Evolutionary conservation across 2,113 vertebrate species (phyloP).

Genomic region (Cranoglanis bouderius): DNA sequence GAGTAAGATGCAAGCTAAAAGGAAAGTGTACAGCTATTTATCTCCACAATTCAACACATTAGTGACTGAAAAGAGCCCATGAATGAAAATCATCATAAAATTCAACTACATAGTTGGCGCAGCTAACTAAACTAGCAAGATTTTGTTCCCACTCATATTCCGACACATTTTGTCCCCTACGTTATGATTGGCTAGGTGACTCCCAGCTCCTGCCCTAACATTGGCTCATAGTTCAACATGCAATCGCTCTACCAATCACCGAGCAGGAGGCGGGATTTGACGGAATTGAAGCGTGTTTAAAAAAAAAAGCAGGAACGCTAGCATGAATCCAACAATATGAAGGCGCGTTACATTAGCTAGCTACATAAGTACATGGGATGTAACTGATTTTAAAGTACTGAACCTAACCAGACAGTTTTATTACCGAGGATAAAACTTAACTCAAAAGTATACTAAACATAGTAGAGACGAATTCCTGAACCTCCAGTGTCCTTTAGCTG

Average conservation of each 20-base stretch:
- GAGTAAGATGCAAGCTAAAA: not conserved
- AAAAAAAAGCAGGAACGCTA: not conserved
- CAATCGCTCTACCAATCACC: too few relatives aligned
- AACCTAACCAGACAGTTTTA: too few relatives aligned
- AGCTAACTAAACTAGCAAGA: not conserved
- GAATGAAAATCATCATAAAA: not conserved
- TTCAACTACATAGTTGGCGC: not conserved
- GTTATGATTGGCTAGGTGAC: not conserved
- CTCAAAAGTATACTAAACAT: not conserved
- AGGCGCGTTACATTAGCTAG: not conserved
- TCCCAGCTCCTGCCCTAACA: not conserved
- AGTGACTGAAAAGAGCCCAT: not conserved
- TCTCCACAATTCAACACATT: too few relatives aligned
- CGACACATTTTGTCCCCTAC: not conserved
- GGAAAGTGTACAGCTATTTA: accelerated
- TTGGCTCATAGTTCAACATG: too few relatives aligned
- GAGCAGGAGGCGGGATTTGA: not conserved
- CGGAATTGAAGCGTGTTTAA: not conserved
- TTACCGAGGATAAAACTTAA: too few relatives aligned
- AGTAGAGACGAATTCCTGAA: not conserved
- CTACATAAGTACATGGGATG: too few relatives aligned
- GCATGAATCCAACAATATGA: slow-evolving; percentile 11
- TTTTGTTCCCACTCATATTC: not conserved
- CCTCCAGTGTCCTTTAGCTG: not conserved
- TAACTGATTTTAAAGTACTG: not conserved